A percentile compares a stretch with the other conserved stretches of the same genome.
Conservation (phyloP, 1,140 invertebrate genomes). For the Hormaphis cornu region DNA sequence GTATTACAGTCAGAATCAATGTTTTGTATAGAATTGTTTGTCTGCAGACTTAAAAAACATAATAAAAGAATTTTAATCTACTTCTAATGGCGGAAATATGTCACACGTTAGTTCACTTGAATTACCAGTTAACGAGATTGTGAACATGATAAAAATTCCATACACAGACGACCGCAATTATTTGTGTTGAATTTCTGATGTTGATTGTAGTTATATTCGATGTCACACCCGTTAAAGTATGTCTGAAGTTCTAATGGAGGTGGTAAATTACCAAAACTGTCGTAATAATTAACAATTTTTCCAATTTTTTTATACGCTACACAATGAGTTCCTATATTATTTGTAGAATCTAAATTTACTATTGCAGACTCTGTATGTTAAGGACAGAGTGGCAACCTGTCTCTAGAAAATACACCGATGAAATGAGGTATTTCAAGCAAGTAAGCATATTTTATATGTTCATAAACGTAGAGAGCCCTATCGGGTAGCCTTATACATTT, state of each 20-base stretch:
- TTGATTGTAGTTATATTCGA: conserved; percentile 37
- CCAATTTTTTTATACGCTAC: conserved; percentile 39
- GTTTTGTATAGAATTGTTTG: neutral
- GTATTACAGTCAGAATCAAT: neutral
- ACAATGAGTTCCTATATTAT: conserved; percentile 40
- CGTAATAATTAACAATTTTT: conserved; percentile 38
- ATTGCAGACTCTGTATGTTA: conserved; percentile 37
- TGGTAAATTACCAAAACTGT: conserved; percentile 39
- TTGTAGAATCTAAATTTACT: conserved; percentile 39
- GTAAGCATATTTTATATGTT: neutral
- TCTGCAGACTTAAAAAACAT: conserved; percentile 30
- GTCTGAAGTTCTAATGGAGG: conserved; percentile 36
- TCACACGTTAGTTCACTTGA: conserved; percentile 31
- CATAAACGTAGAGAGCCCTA: neutral
- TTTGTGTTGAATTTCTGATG: conserved; percentile 36
- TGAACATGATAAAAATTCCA: conserved; percentile 35
- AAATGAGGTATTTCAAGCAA: conserved; percentile 17
- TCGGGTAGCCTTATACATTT: neutral
- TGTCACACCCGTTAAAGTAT: conserved; percentile 36
- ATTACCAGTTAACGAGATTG: conserved; percentile 34
- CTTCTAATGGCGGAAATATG: conserved; percentile 37
- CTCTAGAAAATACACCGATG: conserved; percentile 35
- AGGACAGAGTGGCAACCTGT: conserved; percentile 35
- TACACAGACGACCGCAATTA: conserved; percentile 38
- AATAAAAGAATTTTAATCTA: conserved; percentile 35